Conservation (phyloP, 2,113 vertebrate species). For the Stegostoma tigrinum region DNA sequence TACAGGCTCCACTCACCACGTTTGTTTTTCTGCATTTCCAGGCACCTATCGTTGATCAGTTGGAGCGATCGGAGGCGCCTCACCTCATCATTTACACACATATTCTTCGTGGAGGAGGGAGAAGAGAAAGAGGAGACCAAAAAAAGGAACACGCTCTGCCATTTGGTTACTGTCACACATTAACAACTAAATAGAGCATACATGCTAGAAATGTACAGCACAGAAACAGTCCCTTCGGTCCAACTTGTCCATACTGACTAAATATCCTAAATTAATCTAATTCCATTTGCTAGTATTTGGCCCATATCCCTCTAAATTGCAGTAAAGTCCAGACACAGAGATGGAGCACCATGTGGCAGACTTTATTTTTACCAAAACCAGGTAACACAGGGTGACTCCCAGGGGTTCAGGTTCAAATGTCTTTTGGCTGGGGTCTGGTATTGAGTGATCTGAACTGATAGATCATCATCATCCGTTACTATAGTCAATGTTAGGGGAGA, state of each 20-base stretch:
- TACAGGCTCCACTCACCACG: constrained; percentile 54
- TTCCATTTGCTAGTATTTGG: no score
- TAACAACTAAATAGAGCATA: background rate
- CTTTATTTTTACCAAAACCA: background rate
- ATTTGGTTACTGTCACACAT: background rate
- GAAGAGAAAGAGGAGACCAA: background rate
- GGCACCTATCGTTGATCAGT: constrained; percentile 85
- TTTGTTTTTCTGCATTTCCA: constrained; percentile 89
- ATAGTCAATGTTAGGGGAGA: background rate
- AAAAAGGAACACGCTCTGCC: background rate
- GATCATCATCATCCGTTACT: background rate
- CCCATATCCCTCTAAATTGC: background rate
- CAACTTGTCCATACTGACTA: no score
- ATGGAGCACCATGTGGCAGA: background rate
- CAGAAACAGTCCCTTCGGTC: no score
- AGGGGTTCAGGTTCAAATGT: background rate
- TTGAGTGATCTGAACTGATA: background rate
- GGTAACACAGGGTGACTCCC: background rate
- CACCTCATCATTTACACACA: constrained; percentile 87
- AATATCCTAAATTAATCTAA: no score
- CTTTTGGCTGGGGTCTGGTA: background rate
- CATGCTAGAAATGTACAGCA: no score
- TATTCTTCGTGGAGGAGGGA: constrained; percentile 58
- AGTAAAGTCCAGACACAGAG: background rate
- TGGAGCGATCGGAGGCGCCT: constrained; percentile 65